These are phyloP conservation scores for Lasius fuliginosus DNA, from an alignment of 2,888 invertebrate genomes.

Conservation along the genomic window DNA sequence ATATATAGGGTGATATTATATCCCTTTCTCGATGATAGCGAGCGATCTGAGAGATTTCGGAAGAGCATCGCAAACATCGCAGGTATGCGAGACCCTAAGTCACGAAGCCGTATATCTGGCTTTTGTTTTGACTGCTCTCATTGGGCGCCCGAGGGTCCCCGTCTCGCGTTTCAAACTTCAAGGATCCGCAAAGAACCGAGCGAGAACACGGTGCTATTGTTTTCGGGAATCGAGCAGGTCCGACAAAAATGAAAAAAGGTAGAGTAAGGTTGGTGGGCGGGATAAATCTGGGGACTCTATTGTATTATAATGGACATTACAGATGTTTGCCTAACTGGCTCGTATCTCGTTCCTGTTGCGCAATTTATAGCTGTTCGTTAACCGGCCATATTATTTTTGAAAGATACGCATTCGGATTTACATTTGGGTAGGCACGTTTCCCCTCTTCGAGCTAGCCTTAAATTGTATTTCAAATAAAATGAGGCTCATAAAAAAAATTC, in stretches of 20 bases:
- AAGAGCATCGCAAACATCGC: slow-evolving; percentile 57
- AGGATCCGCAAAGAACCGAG: slow-evolving; percentile 56
- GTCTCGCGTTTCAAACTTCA: slow-evolving; percentile 66
- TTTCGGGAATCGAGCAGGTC: slow-evolving; percentile 75
- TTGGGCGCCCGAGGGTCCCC: slow-evolving; percentile 54
- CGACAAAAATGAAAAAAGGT: slow-evolving; percentile 55
- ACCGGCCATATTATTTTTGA: slow-evolving; percentile 66
- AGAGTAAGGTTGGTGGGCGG: slow-evolving; percentile 26
- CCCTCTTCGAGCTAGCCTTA: background rate
- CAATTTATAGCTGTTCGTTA: slow-evolving; percentile 83
- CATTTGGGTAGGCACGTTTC: background rate
- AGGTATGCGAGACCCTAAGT: slow-evolving; percentile 75
- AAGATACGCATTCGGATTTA: background rate
- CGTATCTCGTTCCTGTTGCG: slow-evolving; percentile 76
- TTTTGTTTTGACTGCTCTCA: slow-evolving; percentile 78
- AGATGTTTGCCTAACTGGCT: slow-evolving; percentile 78
- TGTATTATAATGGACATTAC: slow-evolving; percentile 85
- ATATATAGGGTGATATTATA: slow-evolving; percentile 33
- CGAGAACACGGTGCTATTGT: slow-evolving; percentile 73
- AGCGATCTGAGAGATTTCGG: slow-evolving; percentile 7
- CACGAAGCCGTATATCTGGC: slow-evolving; percentile 79
- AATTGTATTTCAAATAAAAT: background rate
- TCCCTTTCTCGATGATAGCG: slow-evolving; percentile 48
- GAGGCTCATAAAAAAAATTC: background rate
- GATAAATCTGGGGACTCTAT: slow-evolving; percentile 73